phyloP scores from a whole-genome alignment of 2,113 vertebrate species.

The human region GRCh38 chr1:237269501-237270000 shows the following conservation, averaged over 20 bases:
- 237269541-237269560: not conserved
- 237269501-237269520: not conserved
- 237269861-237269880: not conserved
- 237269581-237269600: not conserved
- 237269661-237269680: not conserved
- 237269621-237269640: not conserved
- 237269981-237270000: not conserved
- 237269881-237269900: not conserved
- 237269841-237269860: not conserved
- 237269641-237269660: not conserved
- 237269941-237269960: not conserved
- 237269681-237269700: not conserved
- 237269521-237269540: not conserved
- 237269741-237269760: rapidly evolving
- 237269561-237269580: not conserved
- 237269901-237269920: not conserved
- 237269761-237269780: rapidly evolving
- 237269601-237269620: not conserved
- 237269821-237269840: rapidly evolving
- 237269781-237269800: rapidly evolving
- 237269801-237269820: rapidly evolving
- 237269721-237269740: not conserved
- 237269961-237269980: not conserved
- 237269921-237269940: not conserved
- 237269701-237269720: not conserved